A percentile compares a stretch with the other conserved stretches of the same genome.
Conservation (phyloP, 2,888 invertebrate genomes). For the Epinotia nisella region DNA sequence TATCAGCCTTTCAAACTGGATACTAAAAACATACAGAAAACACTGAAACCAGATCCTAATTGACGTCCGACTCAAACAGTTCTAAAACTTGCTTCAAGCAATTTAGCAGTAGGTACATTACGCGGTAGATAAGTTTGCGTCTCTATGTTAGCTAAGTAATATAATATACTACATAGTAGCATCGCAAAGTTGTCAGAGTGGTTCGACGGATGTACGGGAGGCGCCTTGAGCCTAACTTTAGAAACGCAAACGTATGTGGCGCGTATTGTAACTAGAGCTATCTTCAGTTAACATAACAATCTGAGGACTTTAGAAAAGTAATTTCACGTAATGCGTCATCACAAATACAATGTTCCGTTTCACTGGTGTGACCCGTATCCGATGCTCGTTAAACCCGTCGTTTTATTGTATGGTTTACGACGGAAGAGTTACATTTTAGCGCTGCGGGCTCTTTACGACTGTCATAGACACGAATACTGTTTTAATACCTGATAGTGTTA, state of each 20-base stretch:
- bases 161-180: no score
- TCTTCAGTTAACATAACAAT: conserved; percentile 14
- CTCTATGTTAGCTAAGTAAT: no score
- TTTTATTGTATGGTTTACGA: conserved; percentile 81
- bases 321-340: conserved; percentile 25
- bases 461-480: conserved; percentile 77
- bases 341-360: conserved; percentile 13
- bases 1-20: no score
- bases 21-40: not conserved
- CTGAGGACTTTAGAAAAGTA: conserved; percentile 3
- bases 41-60: not conserved
- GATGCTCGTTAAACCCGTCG: conserved; percentile 78
- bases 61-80: not conserved
- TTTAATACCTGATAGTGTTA: conserved; percentile 81
- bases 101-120: no score
- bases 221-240: no score
- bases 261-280: not conserved
- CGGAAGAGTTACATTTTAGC: conserved; percentile 81
- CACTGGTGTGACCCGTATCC: conserved; percentile 70
- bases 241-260: no score
- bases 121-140: no score
- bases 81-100: not conserved
- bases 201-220: no score
- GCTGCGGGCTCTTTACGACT: conserved; percentile 82
- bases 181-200: no score